A percentile compares a stretch with the other conserved stretches of the same genome.
Evolutionary conservation across 2,888 invertebrate species (phyloP).

Genomic region (Trissolcus japonicus): DNA sequence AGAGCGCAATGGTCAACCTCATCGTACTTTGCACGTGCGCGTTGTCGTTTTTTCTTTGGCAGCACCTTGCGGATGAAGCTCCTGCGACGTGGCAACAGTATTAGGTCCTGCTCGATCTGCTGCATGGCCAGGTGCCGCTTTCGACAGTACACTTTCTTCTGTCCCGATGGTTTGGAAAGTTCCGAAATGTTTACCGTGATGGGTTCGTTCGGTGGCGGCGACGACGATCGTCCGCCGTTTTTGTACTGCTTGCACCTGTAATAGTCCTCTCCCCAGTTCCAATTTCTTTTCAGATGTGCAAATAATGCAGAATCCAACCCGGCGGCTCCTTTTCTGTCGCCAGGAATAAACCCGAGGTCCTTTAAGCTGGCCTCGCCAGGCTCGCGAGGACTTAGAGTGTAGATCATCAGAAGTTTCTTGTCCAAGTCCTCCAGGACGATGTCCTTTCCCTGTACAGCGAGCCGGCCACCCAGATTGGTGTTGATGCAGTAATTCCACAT

Average conservation of each 20-base stretch:
- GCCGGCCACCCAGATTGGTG: constrained; percentile 80
- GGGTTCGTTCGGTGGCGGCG: constrained; percentile 17
- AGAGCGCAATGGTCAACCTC: constrained; percentile 82
- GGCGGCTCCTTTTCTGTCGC: constrained; percentile 84
- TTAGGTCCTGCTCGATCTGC: constrained; percentile 47
- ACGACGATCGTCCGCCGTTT: constrained; percentile 19
- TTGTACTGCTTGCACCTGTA: constrained; percentile 51
- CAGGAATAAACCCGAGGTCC: constrained; percentile 82
- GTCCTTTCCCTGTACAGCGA: constrained; percentile 74
- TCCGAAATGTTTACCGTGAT: constrained; percentile 31
- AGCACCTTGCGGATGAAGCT: constrained; percentile 68
- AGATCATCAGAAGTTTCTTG: constrained; percentile 77
- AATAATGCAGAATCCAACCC: constrained; percentile 85
- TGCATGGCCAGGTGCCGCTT: constrained; percentile 34
- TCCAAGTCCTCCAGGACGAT: constrained; percentile 77
- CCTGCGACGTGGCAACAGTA: constrained; percentile 57
- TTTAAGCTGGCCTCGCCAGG: constrained; percentile 75
- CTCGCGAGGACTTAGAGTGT: constrained; percentile 74
- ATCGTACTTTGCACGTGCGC: constrained; percentile 77
- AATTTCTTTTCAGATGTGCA: constrained; percentile 81
- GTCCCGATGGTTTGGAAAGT: constrained; percentile 15
- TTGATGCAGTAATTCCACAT: constrained; percentile 83
- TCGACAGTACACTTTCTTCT: constrained; percentile 37
- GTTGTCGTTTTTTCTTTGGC: constrained; percentile 64
- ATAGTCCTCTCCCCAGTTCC: constrained; percentile 77